phyloP scores from a whole-genome alignment of 1,140 invertebrate species.

The Caenorhabditis latens region DNA sequence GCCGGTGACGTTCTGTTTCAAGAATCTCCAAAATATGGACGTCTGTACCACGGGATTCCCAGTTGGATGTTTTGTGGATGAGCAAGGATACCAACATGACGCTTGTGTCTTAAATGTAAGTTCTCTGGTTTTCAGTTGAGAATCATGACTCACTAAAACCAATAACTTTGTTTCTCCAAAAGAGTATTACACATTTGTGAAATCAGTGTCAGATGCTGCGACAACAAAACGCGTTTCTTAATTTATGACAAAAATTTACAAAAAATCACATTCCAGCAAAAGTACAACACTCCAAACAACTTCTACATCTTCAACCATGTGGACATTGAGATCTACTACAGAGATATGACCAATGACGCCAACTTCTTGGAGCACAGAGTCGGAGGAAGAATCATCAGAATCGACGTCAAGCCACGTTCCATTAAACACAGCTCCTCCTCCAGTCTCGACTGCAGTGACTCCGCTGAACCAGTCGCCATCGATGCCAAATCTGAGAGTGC shows the following conservation, averaged over 20 bases:
- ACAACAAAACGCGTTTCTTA: neutral
- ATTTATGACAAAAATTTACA: neutral
- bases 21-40: conserved; percentile 82
- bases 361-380: conserved; percentile 82
- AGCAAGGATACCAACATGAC: conserved; percentile 81
- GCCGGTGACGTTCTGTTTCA: conserved; percentile 92
- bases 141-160: too few species aligned
- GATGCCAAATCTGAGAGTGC: conserved; percentile 81
- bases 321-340: conserved; percentile 91
- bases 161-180: neutral
- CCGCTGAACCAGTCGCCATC: conserved; percentile 83
- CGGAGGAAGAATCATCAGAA: conserved; percentile 90
- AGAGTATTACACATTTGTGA: too few species aligned
- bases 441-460: conserved; percentile 79
- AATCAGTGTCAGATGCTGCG: too few species aligned
- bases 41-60: conserved; percentile 95
- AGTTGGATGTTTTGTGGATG: conserved; percentile 91
- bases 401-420: conserved; percentile 84
- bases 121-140: neutral
- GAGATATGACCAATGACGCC: conserved; percentile 88
- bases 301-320: conserved; percentile 98
- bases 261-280: conserved; percentile 63
- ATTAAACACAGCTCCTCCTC: conserved; percentile 77
- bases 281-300: conserved; percentile 81
- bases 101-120: conserved; percentile 81